Percentiles rank a stretch among this genome's conserved stretches.
phyloP scores from a whole-genome alignment of 2,113 vertebrate genomes.

The Pterocles gutturalis region DNA sequence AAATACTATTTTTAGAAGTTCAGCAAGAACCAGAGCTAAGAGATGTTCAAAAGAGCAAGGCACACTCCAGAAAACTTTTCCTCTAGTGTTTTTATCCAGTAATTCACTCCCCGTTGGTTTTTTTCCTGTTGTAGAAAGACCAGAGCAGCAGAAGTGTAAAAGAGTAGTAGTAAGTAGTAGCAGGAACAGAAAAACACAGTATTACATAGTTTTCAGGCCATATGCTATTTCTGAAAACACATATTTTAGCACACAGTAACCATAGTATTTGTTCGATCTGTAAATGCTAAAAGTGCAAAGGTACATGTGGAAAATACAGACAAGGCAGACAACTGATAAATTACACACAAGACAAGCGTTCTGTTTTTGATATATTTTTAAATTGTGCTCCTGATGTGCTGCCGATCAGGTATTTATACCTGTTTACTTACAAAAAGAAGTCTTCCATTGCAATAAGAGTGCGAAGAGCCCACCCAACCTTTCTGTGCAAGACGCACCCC shows the following conservation, averaged over 20 bases:
- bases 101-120: background rate
- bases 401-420: background rate
- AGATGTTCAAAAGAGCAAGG: background rate
- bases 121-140: background rate
- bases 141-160: background rate
- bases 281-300: background rate
- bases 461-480: accelerated
- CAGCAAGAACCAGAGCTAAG: background rate
- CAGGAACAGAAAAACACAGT: background rate
- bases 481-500: accelerated
- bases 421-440: background rate
- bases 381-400: background rate
- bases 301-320: accelerated
- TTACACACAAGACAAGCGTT: accelerated
- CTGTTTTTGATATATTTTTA: background rate
- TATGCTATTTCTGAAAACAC: background rate
- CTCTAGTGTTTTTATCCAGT: background rate
- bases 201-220: background rate
- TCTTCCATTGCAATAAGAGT: accelerated
- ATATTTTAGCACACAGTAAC: background rate
- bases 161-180: background rate
- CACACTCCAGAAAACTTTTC: background rate
- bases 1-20: background rate
- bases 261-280: accelerated
- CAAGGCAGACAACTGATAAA: background rate